phyloP scores from a whole-genome alignment of 2,888 invertebrate species.

The Hydrotaea cyrtoneurina region DNA sequence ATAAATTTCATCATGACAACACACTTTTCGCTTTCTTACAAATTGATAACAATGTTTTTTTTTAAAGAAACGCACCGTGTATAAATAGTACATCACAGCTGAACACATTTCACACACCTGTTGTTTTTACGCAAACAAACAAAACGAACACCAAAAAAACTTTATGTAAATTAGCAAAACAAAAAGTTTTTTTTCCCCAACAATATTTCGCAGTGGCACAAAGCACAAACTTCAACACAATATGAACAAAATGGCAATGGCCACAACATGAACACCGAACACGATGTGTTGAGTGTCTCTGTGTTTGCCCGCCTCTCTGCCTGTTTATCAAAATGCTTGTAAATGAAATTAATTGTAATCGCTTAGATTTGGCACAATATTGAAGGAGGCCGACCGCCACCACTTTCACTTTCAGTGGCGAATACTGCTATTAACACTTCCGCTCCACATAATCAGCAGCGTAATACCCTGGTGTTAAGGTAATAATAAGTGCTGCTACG shows the following conservation, averaged over 20 bases:
- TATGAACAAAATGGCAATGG: no score
- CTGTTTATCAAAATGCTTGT: not conserved
- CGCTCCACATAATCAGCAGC: not conserved
- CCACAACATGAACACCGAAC: no score
- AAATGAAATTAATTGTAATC: conserved; percentile 1
- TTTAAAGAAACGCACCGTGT: not conserved
- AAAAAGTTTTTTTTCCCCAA: no score
- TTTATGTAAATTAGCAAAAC: no score
- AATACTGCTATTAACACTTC: not conserved
- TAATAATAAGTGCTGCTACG: not conserved
- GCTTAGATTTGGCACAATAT: not conserved
- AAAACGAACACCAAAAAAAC: no score
- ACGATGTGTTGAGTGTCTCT: no score
- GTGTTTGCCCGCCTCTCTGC: not conserved
- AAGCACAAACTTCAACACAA: no score
- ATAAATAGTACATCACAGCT: no score
- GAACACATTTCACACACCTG: no score
- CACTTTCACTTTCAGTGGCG: not conserved
- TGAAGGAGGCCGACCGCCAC: not conserved
- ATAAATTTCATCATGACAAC: no score
- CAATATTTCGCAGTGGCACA: no score
- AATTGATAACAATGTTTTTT: not conserved
- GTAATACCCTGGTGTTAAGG: not conserved
- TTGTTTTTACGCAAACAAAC: no score
- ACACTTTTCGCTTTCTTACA: not conserved